Percentiles rank a stretch among this genome's conserved stretches.
phyloP scores from a whole-genome alignment of 2,113 vertebrate genomes.

The Xenopus tropicalis region DNA sequence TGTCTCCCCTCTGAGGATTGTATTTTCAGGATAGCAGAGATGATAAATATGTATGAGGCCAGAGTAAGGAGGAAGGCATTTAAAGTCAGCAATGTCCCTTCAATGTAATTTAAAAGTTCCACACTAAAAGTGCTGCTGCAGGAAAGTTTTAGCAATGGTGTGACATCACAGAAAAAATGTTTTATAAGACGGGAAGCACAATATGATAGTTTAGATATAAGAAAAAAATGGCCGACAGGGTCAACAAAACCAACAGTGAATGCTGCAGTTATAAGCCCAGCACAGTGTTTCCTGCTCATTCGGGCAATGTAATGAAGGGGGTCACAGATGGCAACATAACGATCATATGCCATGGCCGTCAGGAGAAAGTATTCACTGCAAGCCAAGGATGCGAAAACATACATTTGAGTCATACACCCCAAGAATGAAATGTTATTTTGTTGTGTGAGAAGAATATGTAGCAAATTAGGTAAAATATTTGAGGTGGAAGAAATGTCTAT shows the following conservation, averaged over 20 bases:
- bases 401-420: constrained; percentile 15
- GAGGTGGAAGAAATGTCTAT: constrained; percentile 20
- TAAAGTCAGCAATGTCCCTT: constrained; percentile 39
- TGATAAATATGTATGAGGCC: constrained; percentile 48
- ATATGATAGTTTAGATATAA: constrained; percentile 7
- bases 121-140: constrained; percentile 46
- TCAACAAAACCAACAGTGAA: constrained; percentile 16
- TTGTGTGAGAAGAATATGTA: not conserved
- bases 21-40: not conserved
- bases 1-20: not conserved
- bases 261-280: not conserved
- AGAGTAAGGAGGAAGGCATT: constrained; percentile 45
- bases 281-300: constrained; percentile 1
- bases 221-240: not conserved
- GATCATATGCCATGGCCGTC: constrained; percentile 27
- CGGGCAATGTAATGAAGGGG: constrained; percentile 12
- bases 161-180: constrained; percentile 52
- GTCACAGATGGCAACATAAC: constrained; percentile 24
- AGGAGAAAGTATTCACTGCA: constrained; percentile 11
- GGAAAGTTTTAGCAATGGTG: constrained; percentile 48
- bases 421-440: not conserved
- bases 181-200: constrained; percentile 33
- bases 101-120: constrained; percentile 44
- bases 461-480: constrained; percentile 14
- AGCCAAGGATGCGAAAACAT: constrained; percentile 9